A percentile compares a stretch with the other conserved stretches of the same genome.
Evolutionary conservation across 1,140 invertebrate genomes (phyloP).

Genomic region (Hyphantria cunea): DNA sequence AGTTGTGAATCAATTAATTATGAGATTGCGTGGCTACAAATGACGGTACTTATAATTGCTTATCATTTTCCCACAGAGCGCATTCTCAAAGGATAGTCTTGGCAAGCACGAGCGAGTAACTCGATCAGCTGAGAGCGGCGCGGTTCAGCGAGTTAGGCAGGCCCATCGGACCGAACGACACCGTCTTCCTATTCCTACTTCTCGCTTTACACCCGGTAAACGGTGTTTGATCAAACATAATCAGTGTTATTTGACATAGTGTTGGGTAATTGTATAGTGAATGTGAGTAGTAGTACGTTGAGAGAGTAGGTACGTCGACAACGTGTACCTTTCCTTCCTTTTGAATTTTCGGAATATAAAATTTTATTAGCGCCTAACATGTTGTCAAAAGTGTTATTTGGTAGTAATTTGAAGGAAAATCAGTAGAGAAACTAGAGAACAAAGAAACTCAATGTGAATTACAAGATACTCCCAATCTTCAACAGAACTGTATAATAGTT

Average conservation of each 20-base stretch:
- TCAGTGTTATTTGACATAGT: slow-evolving; percentile 46
- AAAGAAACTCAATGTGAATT: too few species aligned
- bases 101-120: slow-evolving; percentile 46
- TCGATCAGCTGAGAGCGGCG: slow-evolving; percentile 64
- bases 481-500: too few species aligned
- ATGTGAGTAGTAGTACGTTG: too few species aligned
- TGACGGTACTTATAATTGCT: slow-evolving; percentile 5
- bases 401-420: too few species aligned
- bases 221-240: slow-evolving; percentile 56
- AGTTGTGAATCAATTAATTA: slow-evolving; percentile 1
- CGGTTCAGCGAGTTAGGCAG: slow-evolving; percentile 8
- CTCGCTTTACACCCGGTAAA: slow-evolving; percentile 61
- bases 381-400: too few species aligned
- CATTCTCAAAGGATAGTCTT: slow-evolving; percentile 54
- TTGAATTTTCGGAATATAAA: too few species aligned
- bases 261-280: slow-evolving; percentile 14
- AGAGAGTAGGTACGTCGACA: too few species aligned
- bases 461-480: too few species aligned
- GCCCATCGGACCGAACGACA: slow-evolving; percentile 61
- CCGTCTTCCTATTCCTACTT: slow-evolving; percentile 66
- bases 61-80: slow-evolving; percentile 59
- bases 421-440: too few species aligned
- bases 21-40: background rate
- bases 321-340: too few species aligned
- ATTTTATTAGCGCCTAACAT: too few species aligned